A percentile compares a stretch with the other conserved stretches of the same genome.
These are phyloP conservation scores for Dipodomys stephensi DNA, from an alignment of 2,113 vertebrate species.

Conservation along the genomic window DNA sequence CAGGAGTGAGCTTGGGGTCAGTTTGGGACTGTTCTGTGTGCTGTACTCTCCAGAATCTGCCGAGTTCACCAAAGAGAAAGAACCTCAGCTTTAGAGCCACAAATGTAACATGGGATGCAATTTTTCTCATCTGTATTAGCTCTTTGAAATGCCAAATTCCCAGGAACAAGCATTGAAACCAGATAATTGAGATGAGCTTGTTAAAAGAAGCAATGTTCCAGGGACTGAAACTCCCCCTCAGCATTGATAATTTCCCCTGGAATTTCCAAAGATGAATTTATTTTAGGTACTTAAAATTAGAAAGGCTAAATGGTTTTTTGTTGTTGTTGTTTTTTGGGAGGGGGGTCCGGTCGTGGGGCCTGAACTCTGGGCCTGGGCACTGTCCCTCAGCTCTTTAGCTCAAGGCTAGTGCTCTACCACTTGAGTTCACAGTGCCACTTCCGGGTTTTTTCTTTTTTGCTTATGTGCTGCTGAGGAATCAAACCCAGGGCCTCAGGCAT, in stretches of 20 bases:
- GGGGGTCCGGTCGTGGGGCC: too few species aligned
- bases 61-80: neutral
- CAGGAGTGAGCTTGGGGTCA: neutral
- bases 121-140: neutral
- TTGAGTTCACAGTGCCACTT: too few species aligned
- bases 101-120: neutral
- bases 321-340: too few species aligned
- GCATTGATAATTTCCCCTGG: neutral
- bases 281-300: slow-evolving; percentile 41
- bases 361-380: too few species aligned
- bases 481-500: too few species aligned
- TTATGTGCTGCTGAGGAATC: too few species aligned
- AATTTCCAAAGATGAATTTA: neutral
- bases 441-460: too few species aligned
- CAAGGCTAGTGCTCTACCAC: too few species aligned
- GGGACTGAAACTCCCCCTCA: neutral
- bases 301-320: neutral
- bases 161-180: neutral
- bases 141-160: slow-evolving; percentile 56
- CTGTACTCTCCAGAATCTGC: neutral
- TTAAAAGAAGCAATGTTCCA: slow-evolving; percentile 43
- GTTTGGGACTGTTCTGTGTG: neutral
- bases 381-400: too few species aligned
- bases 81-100: neutral
- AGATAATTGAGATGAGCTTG: neutral